Base-by-base conservation (phyloP, 1,140 invertebrate species). In the Euglossa dilemma region DNA sequence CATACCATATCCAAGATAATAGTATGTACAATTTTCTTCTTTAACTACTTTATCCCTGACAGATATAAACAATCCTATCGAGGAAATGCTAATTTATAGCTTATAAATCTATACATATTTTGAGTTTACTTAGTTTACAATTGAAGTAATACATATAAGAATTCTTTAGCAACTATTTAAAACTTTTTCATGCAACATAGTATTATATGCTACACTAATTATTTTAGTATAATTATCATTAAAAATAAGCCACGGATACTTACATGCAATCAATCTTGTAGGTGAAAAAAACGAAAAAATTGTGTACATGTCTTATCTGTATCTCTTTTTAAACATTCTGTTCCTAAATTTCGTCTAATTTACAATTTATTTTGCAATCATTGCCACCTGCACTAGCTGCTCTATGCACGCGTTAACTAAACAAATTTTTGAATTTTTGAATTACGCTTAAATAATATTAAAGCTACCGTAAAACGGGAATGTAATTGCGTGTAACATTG, bases 1-100 rank as follows among this genome's bases (percentile, higher is more conserved):
- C 88, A 90, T 93, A 92, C 85, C 89, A 91, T 90, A 88, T 93
- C 85, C 86, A 92, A 91, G 86, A 80, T 91, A 90, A 92, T 91
- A 92, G 91, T 93, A 93, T 93, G 86, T 94, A 93, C 92, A 94
- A 4, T 78, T 76, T 66, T 50, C 36, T 76, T 72, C 71, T 72
- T 71, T 74, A 52, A 57, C 85, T 90, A 91, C 64, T 88, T 79
- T 67, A 75, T 84, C 56, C 61, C 72, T 73, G 63, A 67, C 20
- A 57, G 66, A 86, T 86, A 67, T 5, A 76, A 54, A 83, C 57
- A 63, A 50, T 45, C 54, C 57, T 84, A 76, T 72, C 63, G 47
- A 78, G 74, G 45, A 79, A 59, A 87, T 83, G 45, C 75, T 72
- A 86, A 72, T 86, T 61, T n/a, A 77, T 72, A 87, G 82, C 79